These are phyloP conservation scores for Acrocephalus kingi DNA, from an alignment of 2,113 vertebrate species.

Conservation along the genomic window DNA sequence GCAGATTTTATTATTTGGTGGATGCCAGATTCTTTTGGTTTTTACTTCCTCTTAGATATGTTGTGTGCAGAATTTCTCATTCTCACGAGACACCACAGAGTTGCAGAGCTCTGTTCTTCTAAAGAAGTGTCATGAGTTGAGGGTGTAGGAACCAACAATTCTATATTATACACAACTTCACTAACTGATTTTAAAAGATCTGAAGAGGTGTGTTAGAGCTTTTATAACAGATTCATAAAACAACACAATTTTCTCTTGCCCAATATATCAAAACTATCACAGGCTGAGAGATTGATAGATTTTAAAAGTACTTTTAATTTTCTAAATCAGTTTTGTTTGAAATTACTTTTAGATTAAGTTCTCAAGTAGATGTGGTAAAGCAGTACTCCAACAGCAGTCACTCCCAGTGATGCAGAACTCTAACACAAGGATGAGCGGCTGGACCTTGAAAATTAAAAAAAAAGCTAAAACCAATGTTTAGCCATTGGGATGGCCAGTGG, in stretches of 20 bases:
- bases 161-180: background rate
- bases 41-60: background rate
- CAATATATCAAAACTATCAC: background rate
- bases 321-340: background rate
- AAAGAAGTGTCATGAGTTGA: background rate
- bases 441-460: background rate
- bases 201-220: background rate
- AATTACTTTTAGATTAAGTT: background rate
- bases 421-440: fast-evolving
- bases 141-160: background rate
- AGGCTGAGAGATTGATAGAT: background rate
- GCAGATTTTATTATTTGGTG: background rate
- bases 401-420: background rate
- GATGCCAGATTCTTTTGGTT: background rate
- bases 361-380: background rate
- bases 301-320: background rate
- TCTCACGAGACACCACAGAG: background rate
- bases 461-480: background rate
- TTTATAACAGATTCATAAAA: background rate
- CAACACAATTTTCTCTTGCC: background rate
- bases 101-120: background rate
- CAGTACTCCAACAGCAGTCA: background rate
- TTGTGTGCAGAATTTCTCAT: background rate
- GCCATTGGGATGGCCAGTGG: no score
- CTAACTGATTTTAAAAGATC: background rate